phyloP scores from a whole-genome alignment of 2,113 vertebrate genomes.

The Rutilus rutilus region DNA sequence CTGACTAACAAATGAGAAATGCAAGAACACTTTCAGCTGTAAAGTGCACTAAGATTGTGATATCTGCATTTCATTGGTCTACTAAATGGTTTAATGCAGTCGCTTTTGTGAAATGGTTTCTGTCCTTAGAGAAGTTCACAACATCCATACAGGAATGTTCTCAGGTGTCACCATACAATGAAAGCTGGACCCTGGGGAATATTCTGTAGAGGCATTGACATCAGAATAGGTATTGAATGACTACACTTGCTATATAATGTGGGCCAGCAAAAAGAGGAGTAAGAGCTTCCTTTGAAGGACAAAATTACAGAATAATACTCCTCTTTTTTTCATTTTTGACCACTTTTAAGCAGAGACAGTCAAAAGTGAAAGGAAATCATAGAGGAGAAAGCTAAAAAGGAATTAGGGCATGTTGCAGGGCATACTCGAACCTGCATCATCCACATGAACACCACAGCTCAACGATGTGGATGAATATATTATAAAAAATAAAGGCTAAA shows the following conservation, averaged over 20 bases:
- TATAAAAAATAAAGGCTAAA: background rate
- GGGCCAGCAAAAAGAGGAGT: background rate
- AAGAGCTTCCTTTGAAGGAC: background rate
- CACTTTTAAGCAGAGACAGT: background rate
- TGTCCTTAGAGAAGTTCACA: background rate
- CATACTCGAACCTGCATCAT: background rate
- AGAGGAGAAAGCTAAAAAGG: background rate
- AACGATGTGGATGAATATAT: background rate
- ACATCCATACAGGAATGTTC: conserved; percentile 24
- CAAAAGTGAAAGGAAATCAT: background rate
- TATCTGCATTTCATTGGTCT: background rate
- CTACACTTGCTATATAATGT: background rate
- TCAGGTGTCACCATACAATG: conserved; percentile 19
- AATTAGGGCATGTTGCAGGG: background rate
- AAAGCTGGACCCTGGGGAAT: conserved; percentile 4
- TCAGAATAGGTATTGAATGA: conserved; percentile 2
- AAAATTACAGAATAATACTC: background rate
- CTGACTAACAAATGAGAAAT: background rate
- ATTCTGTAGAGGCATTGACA: conserved; percentile 13
- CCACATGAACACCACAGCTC: background rate
- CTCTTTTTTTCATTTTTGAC: background rate
- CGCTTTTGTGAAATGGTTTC: background rate
- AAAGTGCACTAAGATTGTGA: background rate
- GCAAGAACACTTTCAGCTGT: background rate
- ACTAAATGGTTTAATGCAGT: background rate